A percentile compares a stretch with the other conserved stretches of the same genome.
Evolutionary conservation across 2,113 vertebrate genomes (phyloP).

Genomic region (Eulacestoma nigropectus): DNA sequence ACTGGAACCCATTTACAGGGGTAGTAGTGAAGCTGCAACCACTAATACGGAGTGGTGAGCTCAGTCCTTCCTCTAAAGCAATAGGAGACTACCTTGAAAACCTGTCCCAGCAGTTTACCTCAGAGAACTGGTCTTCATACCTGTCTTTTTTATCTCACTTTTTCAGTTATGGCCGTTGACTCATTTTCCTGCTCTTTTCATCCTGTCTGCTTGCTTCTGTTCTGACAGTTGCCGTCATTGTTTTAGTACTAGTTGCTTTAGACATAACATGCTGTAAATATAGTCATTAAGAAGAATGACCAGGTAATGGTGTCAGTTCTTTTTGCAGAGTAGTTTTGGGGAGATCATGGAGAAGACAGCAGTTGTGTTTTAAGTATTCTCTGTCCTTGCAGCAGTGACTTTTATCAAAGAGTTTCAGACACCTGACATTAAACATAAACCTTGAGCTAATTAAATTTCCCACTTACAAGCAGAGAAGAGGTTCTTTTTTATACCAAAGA

Average conservation of each 20-base stretch:
- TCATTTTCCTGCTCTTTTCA: constrained; percentile 29
- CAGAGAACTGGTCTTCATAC: background rate
- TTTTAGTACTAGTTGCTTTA: background rate
- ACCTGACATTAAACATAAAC: background rate
- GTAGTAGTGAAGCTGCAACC: background rate
- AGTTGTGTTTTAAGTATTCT: background rate
- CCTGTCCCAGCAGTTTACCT: background rate
- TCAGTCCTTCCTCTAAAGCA: background rate
- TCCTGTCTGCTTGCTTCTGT: background rate
- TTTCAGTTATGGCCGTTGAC: background rate
- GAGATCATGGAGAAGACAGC: background rate
- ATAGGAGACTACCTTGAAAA: background rate
- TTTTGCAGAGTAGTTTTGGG: background rate
- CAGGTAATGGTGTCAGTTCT: background rate
- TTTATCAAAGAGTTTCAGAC: background rate
- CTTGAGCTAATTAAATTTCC: background rate
- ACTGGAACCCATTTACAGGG: background rate
- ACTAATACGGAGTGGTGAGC: background rate
- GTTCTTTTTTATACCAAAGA: background rate
- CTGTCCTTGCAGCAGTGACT: background rate
- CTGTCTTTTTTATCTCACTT: background rate
- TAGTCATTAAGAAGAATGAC: background rate
- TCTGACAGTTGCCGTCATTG: background rate
- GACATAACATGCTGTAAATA: background rate
- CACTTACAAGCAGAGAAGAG: background rate